A percentile compares a stretch with the other conserved stretches of the same genome.
Evolutionary conservation across 2,797 vertebrate genomes (phyloP).

Genomic region (Anableps anableps): DNA sequence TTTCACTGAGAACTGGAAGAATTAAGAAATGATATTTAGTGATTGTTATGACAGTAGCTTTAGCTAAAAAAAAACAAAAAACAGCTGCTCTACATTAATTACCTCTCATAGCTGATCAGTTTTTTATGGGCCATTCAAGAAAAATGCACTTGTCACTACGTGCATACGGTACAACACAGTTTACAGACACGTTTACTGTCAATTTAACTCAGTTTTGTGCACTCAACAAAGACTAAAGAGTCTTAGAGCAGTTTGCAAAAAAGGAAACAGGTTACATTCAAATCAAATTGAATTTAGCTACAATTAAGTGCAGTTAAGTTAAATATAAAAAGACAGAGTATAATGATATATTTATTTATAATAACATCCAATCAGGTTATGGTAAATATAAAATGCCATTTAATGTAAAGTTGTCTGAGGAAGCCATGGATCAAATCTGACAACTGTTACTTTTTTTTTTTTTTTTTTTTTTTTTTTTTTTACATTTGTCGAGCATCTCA

Average conservation of each 20-base stretch:
- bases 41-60: not conserved
- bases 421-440: not conserved
- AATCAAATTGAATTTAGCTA: too few species aligned
- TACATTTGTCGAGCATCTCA: too few species aligned
- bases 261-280: too few species aligned
- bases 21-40: not conserved
- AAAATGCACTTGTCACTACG: not conserved
- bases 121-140: not conserved
- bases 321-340: too few species aligned
- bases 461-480: too few species aligned
- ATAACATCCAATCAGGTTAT: not conserved
- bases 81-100: not conserved
- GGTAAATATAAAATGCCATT: too few species aligned
- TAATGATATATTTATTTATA: not conserved
- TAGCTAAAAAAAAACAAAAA: not conserved
- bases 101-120: not conserved
- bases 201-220: not conserved
- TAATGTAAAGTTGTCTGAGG: not conserved
- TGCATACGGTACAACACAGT: not conserved
- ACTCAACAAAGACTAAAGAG: too few species aligned
- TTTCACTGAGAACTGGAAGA: not conserved
- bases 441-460: too few species aligned
- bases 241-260: too few species aligned
- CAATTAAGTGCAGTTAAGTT: too few species aligned
- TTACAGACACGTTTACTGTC: too few species aligned